Base-by-base conservation (phyloP, 2,113 vertebrate species). In the Pontoporia blainvillei region DNA sequence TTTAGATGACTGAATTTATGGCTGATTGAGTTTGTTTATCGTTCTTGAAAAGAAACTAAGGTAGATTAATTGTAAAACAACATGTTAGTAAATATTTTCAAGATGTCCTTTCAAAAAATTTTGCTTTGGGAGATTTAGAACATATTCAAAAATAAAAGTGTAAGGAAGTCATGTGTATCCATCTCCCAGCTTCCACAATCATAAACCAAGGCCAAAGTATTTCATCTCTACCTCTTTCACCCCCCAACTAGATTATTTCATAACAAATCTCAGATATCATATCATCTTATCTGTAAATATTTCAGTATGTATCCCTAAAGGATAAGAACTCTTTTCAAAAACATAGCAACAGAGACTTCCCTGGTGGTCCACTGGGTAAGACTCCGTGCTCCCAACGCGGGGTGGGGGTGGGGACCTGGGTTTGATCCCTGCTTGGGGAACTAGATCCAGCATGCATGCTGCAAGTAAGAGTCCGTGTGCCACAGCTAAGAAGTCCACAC, bases 41-140 rank as follows among this genome's bases (percentile, higher is more conserved):
- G 54, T 92, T 95, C 85, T 92, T 87, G 34, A 93, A 92, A 94
- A 91, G 66, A 88, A 71, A 64, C 73, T 96, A 86, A 89, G 41
- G 75, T 88, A 78, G 36, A 67, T 85, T 91, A 91, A 67, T 94
- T 93, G 13, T 54, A 93, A 94, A 95, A 46, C 41, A 91, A 44
- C 54, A 92, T 86, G 49, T n/a, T 82, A 75, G 66, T 76, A 57
- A 75, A 52, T 76, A 57, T 78, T 92, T 92, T 96, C 64, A 96
- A 36, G 6, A 8, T 92, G 17, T 49, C 44, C 39, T 93, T 76
- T 94, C 44, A 85, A 44, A 90, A 34, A 69, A 11, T 61, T 95
- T 96, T 59, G 78, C 86, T 86, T 75, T 66, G 57, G 61, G 57
- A 85, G 72, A 66, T 84, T 94, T 78, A 84, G 67, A 76, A 87